Percentiles rank a stretch among this genome's conserved stretches.
Conservation (phyloP, 2,797 vertebrate species). For the Percopsis omiscomaycus region DNA sequence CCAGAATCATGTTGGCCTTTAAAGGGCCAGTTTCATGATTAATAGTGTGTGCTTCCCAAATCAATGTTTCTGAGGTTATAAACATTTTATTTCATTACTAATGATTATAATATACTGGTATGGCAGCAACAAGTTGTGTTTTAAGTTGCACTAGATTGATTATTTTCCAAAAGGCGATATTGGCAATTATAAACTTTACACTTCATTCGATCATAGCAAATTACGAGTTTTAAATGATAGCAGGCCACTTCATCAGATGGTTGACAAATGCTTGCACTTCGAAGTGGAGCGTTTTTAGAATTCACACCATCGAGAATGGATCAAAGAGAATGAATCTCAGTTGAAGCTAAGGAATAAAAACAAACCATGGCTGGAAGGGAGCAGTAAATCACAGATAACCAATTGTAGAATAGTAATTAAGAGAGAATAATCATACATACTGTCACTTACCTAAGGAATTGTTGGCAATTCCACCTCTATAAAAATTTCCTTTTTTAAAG, state of each 20-base stretch:
- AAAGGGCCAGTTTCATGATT: constrained; percentile 8
- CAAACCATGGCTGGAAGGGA: constrained; percentile 23
- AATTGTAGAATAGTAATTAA: constrained; percentile 1
- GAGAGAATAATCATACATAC: constrained; percentile 7
- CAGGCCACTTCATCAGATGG: too few species aligned
- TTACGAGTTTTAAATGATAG: too few species aligned
- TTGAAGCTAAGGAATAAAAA: constrained; percentile 40
- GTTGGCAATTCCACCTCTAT: background rate
- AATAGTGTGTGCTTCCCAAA: constrained; percentile 10
- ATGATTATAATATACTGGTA: background rate
- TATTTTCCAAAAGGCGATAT: background rate
- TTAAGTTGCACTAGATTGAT: background rate
- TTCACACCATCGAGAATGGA: too few species aligned
- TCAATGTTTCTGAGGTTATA: background rate
- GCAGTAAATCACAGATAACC: constrained; percentile 2
- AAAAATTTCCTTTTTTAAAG: background rate
- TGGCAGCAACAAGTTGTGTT: background rate
- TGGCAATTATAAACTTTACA: too few species aligned
- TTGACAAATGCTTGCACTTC: too few species aligned
- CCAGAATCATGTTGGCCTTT: too few species aligned
- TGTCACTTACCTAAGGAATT: constrained; percentile 1
- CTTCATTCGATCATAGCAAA: too few species aligned
- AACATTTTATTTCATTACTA: background rate
- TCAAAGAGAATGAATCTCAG: constrained; percentile 14
- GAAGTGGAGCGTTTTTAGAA: too few species aligned